phyloP scores from a whole-genome alignment of 2,113 vertebrate species.

The Macaca nemestrina region DNA sequence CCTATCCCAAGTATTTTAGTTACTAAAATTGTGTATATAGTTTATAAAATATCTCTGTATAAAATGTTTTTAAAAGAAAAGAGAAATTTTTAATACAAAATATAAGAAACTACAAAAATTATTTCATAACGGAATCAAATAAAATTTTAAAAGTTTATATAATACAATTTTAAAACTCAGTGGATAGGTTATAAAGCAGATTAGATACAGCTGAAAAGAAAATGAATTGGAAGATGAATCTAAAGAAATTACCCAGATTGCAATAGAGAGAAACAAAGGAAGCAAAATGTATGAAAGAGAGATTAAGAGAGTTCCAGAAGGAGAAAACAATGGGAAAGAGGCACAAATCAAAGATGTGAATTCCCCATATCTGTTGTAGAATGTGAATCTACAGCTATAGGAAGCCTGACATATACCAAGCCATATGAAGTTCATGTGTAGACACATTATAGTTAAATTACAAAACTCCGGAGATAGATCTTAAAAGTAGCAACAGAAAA shows the following conservation, averaged over 20 bases:
- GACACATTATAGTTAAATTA: not conserved
- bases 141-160: not conserved
- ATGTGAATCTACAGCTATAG: not conserved
- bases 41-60: not conserved
- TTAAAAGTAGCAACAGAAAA: not conserved
- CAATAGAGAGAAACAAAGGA: not conserved
- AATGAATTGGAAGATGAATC: not conserved
- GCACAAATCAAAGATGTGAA: not conserved
- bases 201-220: constrained; percentile 8
- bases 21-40: not conserved
- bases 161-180: not conserved
- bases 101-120: not conserved
- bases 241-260: not conserved
- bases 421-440: not conserved
- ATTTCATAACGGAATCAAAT: not conserved
- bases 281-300: not conserved
- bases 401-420: not conserved
- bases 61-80: not conserved
- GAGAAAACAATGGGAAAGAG: not conserved
- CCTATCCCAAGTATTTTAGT: not conserved
- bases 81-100: constrained; percentile 5
- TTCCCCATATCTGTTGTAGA: not conserved
- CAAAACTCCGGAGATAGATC: not conserved
- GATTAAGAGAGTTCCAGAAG: not conserved
- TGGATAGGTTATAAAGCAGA: not conserved